Evolutionary conservation across 2,113 vertebrate genomes (phyloP).

Genomic region (Alectura lathami): DNA sequence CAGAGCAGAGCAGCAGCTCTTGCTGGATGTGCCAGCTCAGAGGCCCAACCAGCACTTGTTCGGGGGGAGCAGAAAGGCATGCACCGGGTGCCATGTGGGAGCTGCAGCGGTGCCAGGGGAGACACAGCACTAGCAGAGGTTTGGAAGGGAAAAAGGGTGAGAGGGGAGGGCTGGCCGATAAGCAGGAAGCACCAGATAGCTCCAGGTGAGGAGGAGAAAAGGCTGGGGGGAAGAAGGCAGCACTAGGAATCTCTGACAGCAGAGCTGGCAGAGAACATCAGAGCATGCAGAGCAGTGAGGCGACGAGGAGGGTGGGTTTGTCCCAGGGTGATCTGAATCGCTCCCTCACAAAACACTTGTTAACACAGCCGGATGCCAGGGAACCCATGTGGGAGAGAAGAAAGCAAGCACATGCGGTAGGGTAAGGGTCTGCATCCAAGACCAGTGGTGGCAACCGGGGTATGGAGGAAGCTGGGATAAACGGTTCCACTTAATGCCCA

Average conservation of each 20-base stretch:
- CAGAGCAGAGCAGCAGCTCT: not conserved
- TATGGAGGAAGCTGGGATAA: not conserved
- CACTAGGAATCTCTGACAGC: not conserved
- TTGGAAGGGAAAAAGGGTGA: too few species aligned
- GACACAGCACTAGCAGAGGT: not conserved
- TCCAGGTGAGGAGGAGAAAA: not conserved
- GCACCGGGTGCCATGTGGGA: not conserved
- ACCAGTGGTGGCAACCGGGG: not conserved
- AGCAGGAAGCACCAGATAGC: not conserved
- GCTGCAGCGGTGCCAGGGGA: not conserved
- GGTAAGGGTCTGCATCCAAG: not conserved
- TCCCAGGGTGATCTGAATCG: not conserved
- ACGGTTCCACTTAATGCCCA: not conserved
- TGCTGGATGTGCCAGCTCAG: not conserved
- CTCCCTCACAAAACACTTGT: not conserved
- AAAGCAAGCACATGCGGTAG: not conserved
- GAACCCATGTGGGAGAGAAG: not conserved
- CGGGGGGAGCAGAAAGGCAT: not conserved
- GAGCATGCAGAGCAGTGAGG: fast-evolving
- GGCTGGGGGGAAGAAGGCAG: not conserved
- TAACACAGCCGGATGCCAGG: not conserved
- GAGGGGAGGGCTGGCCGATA: too few species aligned
- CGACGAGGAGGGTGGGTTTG: not conserved
- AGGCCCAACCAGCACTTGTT: not conserved
- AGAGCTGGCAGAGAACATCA: not conserved